Base-by-base conservation (phyloP, 2,888 invertebrate species). In the Palloptera scutellata region DNA sequence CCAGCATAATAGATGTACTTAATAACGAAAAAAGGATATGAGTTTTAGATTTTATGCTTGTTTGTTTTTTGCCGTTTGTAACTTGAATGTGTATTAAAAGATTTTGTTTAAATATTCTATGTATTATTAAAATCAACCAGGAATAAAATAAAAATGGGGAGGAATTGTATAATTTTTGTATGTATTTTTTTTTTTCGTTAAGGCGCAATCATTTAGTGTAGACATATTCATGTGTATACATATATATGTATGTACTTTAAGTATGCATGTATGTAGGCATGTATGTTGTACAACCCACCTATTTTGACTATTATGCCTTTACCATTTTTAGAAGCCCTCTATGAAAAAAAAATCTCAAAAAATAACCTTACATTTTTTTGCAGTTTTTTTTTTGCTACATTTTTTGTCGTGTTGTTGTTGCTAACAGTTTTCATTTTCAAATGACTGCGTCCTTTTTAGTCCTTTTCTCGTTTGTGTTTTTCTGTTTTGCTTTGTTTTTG, bases 21-120 rank as follows among this genome's bases (percentile, higher is more conserved):
- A 30, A 30, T 30, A n/a, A 40, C 15, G 1, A 45, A 12, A 45
- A 20, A 1, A 17, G 17, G 15, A 11, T 41, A 61, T 41, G 48
- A 61, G 13, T 15, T 52, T 15, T 17, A 53, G 55, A 55, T 62
- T 45, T 43, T 42, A 43, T 53, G 62, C 45, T 53, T 54, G 62
- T 45, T 62, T 54, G 15, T 20, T 8, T 43, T 45, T 43, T 63
- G n/a, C n/a, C n/a, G 43, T 63, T 55, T 63, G 62, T 54, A 10
- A n/a, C 42, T 42, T 17, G 52, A 42, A 53, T 41, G 19, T 42
- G 42, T 19, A 52, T 53, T 19, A n/a, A 15, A 10, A 8, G 11
- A 4, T 30, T 40, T n/a, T 12, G 48, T 17, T 17, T 12, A 5
- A 41, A 41, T 17, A 52, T 52, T 13, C 17, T 8, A 41, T 41